Conservation (phyloP, 1,140 invertebrate species). For the Drosophila busckii region DNA sequence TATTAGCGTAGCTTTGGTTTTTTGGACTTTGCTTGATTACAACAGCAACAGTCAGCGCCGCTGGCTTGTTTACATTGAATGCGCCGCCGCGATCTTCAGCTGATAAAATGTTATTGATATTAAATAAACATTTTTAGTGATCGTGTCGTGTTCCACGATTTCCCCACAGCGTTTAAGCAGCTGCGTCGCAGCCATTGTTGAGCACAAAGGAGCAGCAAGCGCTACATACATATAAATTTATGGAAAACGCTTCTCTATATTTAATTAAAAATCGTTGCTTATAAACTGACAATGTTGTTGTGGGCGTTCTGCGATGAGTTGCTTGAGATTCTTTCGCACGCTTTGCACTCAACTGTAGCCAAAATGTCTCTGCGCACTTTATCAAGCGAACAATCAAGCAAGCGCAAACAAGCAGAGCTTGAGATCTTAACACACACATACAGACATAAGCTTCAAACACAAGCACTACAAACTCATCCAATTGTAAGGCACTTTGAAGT, state of each 20-base stretch:
- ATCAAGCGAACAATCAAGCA: constrained; percentile 56
- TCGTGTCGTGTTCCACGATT: constrained; percentile 66
- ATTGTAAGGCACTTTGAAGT: constrained; percentile 55
- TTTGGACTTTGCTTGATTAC: constrained; percentile 28
- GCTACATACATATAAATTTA: too few species aligned
- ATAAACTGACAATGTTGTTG: constrained; percentile 14
- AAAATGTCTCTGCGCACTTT: constrained; percentile 41
- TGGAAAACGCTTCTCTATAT: too few species aligned
- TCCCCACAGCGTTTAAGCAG: constrained; percentile 75
- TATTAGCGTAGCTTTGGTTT: not conserved
- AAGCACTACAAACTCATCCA: constrained; percentile 64
- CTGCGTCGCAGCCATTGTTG: constrained; percentile 64
- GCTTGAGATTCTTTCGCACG: constrained; percentile 57
- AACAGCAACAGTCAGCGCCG: constrained; percentile 37
- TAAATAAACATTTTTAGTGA: constrained; percentile 58
- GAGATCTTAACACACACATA: constrained; percentile 12
- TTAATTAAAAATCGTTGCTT: constrained; percentile 2
- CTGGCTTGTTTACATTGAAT: constrained; percentile 40
- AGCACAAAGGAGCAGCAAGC: constrained; percentile 33
- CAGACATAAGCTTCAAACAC: constrained; percentile 27
- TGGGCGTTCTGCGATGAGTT: constrained; percentile 47
- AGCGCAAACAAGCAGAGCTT: too few species aligned
- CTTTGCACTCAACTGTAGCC: constrained; percentile 2
- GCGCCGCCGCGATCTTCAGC: constrained; percentile 23
- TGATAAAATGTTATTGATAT: constrained; percentile 67